Evolutionary conservation across 2,888 invertebrate species (phyloP).

Genomic region (Odontocolon sp.): DNA sequence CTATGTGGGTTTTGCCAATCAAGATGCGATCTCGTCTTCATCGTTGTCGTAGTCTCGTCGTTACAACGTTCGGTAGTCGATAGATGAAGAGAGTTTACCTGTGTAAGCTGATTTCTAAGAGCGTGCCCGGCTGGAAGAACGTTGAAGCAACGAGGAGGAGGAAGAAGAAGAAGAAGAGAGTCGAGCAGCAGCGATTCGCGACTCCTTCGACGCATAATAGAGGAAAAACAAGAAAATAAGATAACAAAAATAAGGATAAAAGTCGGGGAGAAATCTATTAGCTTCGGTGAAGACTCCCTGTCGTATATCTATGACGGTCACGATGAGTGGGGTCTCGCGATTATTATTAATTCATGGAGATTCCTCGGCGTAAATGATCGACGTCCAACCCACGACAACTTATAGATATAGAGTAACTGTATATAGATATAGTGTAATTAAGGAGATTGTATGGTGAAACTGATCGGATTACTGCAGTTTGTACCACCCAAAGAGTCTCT

Average conservation of each 20-base stretch:
- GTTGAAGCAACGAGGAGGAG: slow-evolving; percentile 20
- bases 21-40: slow-evolving; percentile 63
- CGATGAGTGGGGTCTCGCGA: slow-evolving; percentile 48
- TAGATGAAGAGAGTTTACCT: slow-evolving; percentile 16
- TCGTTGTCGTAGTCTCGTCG: slow-evolving; percentile 42
- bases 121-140: slow-evolving; percentile 7
- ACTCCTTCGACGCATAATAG: slow-evolving; percentile 5
- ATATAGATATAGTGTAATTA: too few relatives aligned
- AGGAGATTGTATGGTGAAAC: too few relatives aligned
- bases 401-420: neutral
- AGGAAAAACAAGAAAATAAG: neutral
- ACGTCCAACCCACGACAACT: neutral
- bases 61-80: slow-evolving; percentile 37
- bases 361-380: slow-evolving; percentile 40
- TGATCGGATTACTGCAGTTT: too few relatives aligned
- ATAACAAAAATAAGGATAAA: slow-evolving; percentile 23
- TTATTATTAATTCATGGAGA: slow-evolving; percentile 51
- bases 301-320: slow-evolving; percentile 11
- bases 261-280: slow-evolving; percentile 53
- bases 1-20: slow-evolving; percentile 67
- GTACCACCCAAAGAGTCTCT: too few relatives aligned
- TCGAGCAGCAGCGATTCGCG: slow-evolving; percentile 28
- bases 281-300: slow-evolving; percentile 38
- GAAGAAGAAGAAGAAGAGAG: too few relatives aligned
- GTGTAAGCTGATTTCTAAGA: neutral